Conservation (phyloP, 1,140 invertebrate species). For the Pristionchus pacificus region DNA sequence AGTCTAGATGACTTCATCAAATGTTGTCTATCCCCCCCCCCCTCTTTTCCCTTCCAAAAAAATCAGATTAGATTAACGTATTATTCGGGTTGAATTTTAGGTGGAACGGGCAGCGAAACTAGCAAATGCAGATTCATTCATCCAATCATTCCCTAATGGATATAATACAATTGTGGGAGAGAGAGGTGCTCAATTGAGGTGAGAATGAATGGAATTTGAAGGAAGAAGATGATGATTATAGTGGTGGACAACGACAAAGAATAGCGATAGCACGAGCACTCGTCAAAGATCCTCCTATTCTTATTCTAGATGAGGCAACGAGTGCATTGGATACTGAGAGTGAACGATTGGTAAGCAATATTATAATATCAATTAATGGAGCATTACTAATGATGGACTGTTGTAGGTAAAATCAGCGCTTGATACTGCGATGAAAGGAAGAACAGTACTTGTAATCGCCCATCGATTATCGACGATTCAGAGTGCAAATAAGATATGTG, state of each 20-base stretch:
- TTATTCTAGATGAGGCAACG: conserved; percentile 95
- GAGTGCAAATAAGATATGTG: conserved; percentile 53
- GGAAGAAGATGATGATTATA: conserved; percentile 65
- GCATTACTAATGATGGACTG: conserved; percentile 4
- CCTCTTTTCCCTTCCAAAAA: no score
- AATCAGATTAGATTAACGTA: no score
- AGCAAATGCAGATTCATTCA: conserved; percentile 86
- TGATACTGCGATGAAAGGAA: conserved; percentile 46
- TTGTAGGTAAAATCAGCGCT: conserved; percentile 63
- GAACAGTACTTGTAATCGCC: conserved; percentile 61
- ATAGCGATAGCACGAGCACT: conserved; percentile 93
- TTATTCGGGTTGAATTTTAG: no score
- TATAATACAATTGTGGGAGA: conserved; percentile 85
- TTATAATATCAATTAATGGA: conserved; percentile 16
- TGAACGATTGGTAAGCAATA: conserved; percentile 26
- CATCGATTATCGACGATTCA: conserved; percentile 60
- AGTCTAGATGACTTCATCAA: background rate
- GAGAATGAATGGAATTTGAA: background rate
- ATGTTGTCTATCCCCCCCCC: no score
- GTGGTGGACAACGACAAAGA: conserved; percentile 87
- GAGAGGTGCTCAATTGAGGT: conserved; percentile 64
- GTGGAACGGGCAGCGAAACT: conserved; percentile 70
- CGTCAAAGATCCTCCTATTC: conserved; percentile 85
- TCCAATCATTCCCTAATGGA: conserved; percentile 73
- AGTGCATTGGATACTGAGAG: conserved; percentile 80